These are phyloP conservation scores for Nesoenas mayeri DNA, from an alignment of 2,113 vertebrate genomes.

Conservation along the genomic window DNA sequence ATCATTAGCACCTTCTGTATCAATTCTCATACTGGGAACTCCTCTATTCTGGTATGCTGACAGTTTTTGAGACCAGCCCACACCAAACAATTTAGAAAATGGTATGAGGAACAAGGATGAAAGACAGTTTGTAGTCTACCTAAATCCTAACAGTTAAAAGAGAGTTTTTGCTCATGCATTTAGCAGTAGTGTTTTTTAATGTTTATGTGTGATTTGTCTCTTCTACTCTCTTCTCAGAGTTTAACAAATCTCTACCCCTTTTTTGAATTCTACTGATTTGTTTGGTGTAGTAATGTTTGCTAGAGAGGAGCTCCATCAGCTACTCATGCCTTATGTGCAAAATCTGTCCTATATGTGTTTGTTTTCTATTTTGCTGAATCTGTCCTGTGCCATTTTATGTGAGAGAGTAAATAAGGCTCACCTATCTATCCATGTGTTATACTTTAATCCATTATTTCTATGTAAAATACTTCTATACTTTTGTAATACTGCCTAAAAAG, in stretches of 20 bases:
- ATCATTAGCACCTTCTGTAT: background rate
- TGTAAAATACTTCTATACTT: background rate
- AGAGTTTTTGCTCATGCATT: background rate
- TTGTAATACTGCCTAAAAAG: background rate
- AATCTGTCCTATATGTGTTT: background rate
- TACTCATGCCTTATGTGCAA: fast-evolving
- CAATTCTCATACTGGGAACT: background rate
- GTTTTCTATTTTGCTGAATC: background rate
- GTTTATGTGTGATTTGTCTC: background rate
- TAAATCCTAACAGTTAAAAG: background rate
- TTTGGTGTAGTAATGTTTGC: background rate
- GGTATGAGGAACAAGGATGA: background rate
- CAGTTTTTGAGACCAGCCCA: background rate
- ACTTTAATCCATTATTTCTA: background rate
- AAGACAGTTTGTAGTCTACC: background rate
- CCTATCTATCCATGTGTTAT: background rate
- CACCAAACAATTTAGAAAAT: background rate
- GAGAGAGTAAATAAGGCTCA: background rate
- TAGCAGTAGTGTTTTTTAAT: background rate
- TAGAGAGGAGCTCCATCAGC: background rate
- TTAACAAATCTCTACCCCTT: background rate
- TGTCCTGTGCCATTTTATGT: background rate
- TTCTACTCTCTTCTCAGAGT: background rate
- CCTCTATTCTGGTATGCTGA: background rate
- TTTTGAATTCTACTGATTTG: background rate